These are phyloP conservation scores for Saguinus imperator DNA, from an alignment of 2,113 vertebrate species.

Conservation along the genomic window DNA sequence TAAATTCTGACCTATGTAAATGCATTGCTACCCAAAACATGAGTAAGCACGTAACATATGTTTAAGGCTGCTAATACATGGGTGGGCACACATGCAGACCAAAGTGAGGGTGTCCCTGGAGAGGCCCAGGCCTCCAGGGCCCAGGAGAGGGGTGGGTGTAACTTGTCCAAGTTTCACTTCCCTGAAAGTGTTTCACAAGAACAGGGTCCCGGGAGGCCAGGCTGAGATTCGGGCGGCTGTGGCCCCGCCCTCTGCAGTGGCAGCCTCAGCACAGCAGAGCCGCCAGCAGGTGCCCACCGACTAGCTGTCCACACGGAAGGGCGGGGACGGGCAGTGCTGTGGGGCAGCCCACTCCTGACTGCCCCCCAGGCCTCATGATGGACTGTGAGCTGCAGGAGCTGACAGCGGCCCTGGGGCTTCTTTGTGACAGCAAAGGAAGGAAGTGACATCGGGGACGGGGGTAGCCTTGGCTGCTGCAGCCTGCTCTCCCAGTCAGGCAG, in stretches of 20 bases:
- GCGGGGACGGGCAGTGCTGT: background rate
- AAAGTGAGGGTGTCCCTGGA: too few relatives aligned
- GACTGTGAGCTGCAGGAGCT: background rate
- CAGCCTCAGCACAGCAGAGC: background rate
- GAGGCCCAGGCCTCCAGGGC: too few relatives aligned
- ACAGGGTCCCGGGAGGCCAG: rapidly evolving
- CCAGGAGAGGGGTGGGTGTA: background rate
- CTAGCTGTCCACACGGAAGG: rapidly evolving
- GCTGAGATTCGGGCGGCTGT: background rate
- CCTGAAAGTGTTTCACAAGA: background rate
- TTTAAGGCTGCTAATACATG: background rate
- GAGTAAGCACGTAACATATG: background rate
- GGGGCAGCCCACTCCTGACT: too few relatives aligned
- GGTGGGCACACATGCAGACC: rapidly evolving
- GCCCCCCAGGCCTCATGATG: background rate
- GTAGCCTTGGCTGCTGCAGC: background rate
- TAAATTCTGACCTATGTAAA: background rate
- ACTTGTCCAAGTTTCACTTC: too few relatives aligned
- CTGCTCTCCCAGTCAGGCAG: background rate
- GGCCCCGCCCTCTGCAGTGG: background rate
- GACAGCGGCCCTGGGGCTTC: background rate
- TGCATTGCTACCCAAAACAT: background rate
- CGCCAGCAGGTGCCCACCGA: background rate
- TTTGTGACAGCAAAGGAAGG: background rate
- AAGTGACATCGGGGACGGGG: background rate